A percentile compares a stretch with the other conserved stretches of the same genome.
These are phyloP conservation scores for Micronycteris hirsuta DNA, from an alignment of 2,113 vertebrate species.

Conservation along the genomic window DNA sequence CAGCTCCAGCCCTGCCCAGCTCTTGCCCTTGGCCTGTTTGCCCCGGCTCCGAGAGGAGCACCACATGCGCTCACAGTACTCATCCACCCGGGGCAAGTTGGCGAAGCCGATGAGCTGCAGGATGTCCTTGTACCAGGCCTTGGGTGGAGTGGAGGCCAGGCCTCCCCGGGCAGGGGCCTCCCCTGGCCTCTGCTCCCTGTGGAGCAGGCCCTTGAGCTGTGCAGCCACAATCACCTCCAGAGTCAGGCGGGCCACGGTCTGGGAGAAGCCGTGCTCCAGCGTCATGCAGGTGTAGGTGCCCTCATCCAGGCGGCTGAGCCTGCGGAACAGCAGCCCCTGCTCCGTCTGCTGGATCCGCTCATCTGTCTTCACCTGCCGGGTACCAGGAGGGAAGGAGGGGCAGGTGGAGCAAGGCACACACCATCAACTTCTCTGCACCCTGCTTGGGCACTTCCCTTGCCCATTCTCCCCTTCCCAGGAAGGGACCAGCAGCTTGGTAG, in stretches of 20 bases:
- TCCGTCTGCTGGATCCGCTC: conserved; percentile 89
- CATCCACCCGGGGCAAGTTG: conserved; percentile 86
- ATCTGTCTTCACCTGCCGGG: conserved; percentile 87
- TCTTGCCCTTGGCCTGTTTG: conserved; percentile 89
- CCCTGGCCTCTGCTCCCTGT: conserved; percentile 56
- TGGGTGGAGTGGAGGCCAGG: conserved; percentile 55
- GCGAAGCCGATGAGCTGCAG: conserved; percentile 91
- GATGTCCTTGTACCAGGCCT: conserved; percentile 94
- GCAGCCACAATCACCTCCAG: conserved; percentile 87
- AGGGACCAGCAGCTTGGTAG: not conserved
- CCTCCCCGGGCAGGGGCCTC: conserved; percentile 39
- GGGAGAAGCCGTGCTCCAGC: conserved; percentile 90
- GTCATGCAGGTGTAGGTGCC: conserved; percentile 91
- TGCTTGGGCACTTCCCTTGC: not conserved
- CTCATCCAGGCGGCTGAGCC: conserved; percentile 84
- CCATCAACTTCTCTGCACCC: not conserved
- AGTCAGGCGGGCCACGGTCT: conserved; percentile 83
- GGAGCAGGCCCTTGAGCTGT: conserved; percentile 84
- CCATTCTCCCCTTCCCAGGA: not conserved
- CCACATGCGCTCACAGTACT: conserved; percentile 94
- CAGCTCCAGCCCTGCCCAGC: conserved; percentile 81
- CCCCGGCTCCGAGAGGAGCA: conserved; percentile 86
- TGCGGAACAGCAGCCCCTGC: conserved; percentile 91
- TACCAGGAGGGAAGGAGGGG: rapidly evolving
- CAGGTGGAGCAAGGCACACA: rapidly evolving